Evolutionary conservation across 2,113 vertebrate species (phyloP), one percentile per base, ranked within the genome.

Genomic region (Passer domesticus): DNA sequence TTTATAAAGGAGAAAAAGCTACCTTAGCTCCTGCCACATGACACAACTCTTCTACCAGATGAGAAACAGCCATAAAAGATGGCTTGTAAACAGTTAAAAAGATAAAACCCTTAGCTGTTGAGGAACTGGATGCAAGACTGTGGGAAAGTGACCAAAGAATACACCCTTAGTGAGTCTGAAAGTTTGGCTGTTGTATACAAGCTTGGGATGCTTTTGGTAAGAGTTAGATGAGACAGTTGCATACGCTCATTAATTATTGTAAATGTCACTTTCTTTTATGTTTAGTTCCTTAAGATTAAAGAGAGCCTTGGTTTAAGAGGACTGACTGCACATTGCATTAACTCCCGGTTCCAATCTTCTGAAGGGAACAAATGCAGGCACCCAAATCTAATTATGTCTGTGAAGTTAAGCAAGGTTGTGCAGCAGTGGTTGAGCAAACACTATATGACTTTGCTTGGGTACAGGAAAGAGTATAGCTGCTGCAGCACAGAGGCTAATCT

Each of bases 221-320:
- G 47, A 88, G 63, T 64, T 79, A 76, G 63, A 83, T n/a, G 50
- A 80, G 58, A 93, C 67, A 69, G 49, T 74, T 83, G 23, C 50
- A 80, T 47, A 70, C 0, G 1, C 30, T 95, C 31, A 64, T 83
- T 95, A 92, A 89, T 93, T 95, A 81, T 52, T 52, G n/a, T 60
- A 89, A 83, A 92, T 84, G 89, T 92, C 91, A 87, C 41, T 63
- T 90, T 74, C 63, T 94, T 92, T 96, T 89, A 83, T 50, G 52
- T 89, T 89, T 83, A 84, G 76, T 84, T 90, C 50, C 52, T 77
- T 64, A 84, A 72, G 56, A 94, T 89, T 89, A 94, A 92, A 94
- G 59, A 84, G 13, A 60, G 23, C 60, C 66, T 92, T 87, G 35
- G n/a, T 83, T 90, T 93, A 86, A 89, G 80, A 92, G 56, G 47